Base-by-base conservation (phyloP, 2,113 vertebrate genomes). In the Proterorhinus semilunaris region DNA sequence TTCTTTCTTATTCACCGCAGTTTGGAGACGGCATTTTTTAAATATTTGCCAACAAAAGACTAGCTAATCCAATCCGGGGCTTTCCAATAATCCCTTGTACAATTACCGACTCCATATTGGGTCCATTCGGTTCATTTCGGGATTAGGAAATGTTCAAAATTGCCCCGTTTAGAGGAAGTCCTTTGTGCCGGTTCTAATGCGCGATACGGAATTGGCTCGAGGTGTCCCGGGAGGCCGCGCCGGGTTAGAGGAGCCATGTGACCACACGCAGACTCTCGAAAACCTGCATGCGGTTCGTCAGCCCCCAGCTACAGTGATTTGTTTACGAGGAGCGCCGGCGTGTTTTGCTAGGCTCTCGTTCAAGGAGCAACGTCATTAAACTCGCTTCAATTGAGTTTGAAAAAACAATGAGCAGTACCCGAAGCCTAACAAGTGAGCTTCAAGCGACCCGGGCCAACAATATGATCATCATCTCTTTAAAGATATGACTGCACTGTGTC, bases 61-160 rank as follows among this genome's bases (percentile, higher is more conserved):
- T 36, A 70, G 62, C 66, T 44, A 12, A 82, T 85, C 69, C 64
- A 44, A 17, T 66, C 64, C 42, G 62, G 62, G 50, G 45, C 68
- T 71, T 68, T 44, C 64, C 66, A 81, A 76, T 76, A 76, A 83
- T 85, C 72, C 72, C 45, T 59, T 57, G 50, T 17, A 43, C 50
- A 50, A 48, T 66, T 76, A 52, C 69, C 69, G 59, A 36, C 65
- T 67, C 49, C 67, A n/a, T 68, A 53, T 79, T 74, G 45, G 67
- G 45, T 42, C 65, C 70, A 13, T 66, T 58, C 43, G 55, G 17
- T 78, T 86, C 79, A 86, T 82, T 78, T 81, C 71, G 2, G 70
- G 78, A 84, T 83, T 81, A 81, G 53, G 63, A 65, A 73, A 70
- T 45, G 74, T 82, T 78, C 66, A 72, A 45, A 81, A 81, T 62